A percentile compares a stretch with the other conserved stretches of the same genome.
These are phyloP conservation scores for Umimayanthus chanpuru DNA, from an alignment of 92 coral and sea anemone species.

Conservation along the genomic window DNA sequence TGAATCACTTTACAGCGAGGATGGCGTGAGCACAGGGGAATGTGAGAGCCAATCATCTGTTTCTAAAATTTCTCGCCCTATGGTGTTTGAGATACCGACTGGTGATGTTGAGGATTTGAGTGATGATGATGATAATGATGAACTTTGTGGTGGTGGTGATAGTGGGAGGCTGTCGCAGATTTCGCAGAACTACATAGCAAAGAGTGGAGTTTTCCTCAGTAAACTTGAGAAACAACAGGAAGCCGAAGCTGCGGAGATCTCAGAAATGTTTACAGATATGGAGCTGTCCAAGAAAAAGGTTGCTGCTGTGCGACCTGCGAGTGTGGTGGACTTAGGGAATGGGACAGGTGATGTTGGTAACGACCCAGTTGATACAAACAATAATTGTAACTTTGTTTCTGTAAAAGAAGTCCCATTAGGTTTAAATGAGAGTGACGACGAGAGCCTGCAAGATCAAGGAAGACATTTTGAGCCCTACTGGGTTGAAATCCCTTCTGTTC, in stretches of 20 bases:
- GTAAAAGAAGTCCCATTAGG: conserved; percentile 22
- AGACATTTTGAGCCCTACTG: conserved; percentile 58
- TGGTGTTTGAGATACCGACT: conserved; percentile 84
- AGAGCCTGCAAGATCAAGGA: background rate
- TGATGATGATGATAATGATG: conserved; percentile 58
- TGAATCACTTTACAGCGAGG: conserved; percentile 55
- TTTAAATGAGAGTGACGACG: background rate
- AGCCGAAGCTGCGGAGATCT: conserved; percentile 67
- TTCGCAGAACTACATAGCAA: conserved; percentile 76
- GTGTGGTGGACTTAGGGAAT: background rate
- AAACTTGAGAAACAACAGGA: conserved; percentile 57
- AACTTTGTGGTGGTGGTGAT: conserved; percentile 45
- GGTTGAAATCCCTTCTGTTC: conserved; percentile 73
- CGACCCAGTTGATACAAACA: background rate
- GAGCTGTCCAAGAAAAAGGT: conserved; percentile 58
- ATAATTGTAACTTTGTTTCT: background rate
- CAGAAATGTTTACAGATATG: conserved; percentile 73
- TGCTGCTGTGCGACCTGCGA: conserved; percentile 39
- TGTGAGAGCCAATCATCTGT: conserved; percentile 28
- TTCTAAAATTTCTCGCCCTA: conserved; percentile 53
- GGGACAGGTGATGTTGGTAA: background rate
- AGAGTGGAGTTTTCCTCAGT: conserved; percentile 62
- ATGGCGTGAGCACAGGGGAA: conserved; percentile 44
- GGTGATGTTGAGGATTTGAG: conserved; percentile 58
- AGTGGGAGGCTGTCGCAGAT: conserved; percentile 34